phyloP scores from a whole-genome alignment of 2,888 invertebrate genomes.

The Scaptomyza cyrtandrae region DNA sequence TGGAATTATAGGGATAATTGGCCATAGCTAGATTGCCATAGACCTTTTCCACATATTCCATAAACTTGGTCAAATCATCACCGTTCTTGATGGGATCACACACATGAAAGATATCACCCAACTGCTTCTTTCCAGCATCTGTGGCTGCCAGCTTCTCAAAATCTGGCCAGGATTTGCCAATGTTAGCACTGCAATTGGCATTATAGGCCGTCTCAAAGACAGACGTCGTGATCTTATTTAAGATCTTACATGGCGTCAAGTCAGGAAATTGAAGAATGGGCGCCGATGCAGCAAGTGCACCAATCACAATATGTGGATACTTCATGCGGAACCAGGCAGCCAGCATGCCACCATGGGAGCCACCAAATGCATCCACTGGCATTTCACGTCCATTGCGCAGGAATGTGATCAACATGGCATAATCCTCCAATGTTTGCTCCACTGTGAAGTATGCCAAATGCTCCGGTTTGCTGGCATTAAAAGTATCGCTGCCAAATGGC shows the following conservation, averaged over 20 bases:
- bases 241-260: constrained; percentile 91
- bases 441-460: constrained; percentile 93
- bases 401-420: constrained; percentile 89
- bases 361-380: constrained; percentile 93
- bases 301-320: constrained; percentile 94
- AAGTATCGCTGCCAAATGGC: constrained; percentile 93
- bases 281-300: constrained; percentile 96
- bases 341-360: constrained; percentile 99
- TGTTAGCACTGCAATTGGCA: constrained; percentile 88
- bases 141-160: constrained; percentile 87
- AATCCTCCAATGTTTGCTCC: constrained; percentile 97
- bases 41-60: constrained; percentile 89
- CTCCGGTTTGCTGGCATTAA: constrained; percentile 86
- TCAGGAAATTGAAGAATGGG: constrained; percentile 94
- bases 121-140: constrained; percentile 89
- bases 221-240: constrained; percentile 91
- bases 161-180: constrained; percentile 91
- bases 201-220: constrained; percentile 86
- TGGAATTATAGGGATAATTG: constrained; percentile 95
- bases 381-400: constrained; percentile 85
- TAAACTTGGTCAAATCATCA: constrained; percentile 86
- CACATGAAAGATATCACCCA: constrained; percentile 90
- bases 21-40: constrained; percentile 95
- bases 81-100: constrained; percentile 89
- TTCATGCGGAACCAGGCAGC: constrained; percentile 98